Conservation (phyloP, 2,888 invertebrate species). For the Apamea sordens region DNA sequence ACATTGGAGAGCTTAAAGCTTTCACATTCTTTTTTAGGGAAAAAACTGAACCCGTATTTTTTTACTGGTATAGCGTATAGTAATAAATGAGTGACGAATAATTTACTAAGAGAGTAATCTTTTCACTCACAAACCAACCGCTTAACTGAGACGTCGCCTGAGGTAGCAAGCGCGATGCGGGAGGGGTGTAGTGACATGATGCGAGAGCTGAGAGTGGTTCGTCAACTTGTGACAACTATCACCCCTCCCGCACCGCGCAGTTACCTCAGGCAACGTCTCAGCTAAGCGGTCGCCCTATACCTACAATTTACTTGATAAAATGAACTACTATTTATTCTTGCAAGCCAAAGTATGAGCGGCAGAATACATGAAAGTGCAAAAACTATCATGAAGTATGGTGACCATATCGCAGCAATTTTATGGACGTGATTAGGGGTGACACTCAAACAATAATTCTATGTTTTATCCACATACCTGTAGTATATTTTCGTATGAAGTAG, state of each 20-base stretch:
- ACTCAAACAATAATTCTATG: conserved; percentile 67
- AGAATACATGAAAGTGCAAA: conserved; percentile 35
- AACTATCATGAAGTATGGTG: conserved; percentile 58
- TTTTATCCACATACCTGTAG: conserved; percentile 75
- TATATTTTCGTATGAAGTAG: conserved; percentile 66
- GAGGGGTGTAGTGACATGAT: no score
- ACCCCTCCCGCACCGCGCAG: no score
- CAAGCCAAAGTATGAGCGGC: not conserved
- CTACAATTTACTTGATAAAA: not conserved
- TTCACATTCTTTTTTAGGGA: not conserved
- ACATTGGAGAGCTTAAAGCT: not conserved
- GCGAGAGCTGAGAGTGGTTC: no score
- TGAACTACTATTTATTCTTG: not conserved
- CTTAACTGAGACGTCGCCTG: no score
- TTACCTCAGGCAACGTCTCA: no score
- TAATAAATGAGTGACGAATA: no score
- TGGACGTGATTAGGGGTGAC: conserved; percentile 66
- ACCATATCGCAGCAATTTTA: conserved; percentile 50
- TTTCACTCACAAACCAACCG: no score
- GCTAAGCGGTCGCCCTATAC: not conserved
- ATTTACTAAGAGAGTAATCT: no score
- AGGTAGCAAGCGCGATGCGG: no score
- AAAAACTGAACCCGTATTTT: no score
- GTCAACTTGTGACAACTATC: no score
- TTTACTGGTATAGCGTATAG: no score